Evolutionary conservation across 1,140 invertebrate genomes (phyloP), one percentile per base, ranked within the genome.

Genomic region (Drosophila parabipectinata): DNA sequence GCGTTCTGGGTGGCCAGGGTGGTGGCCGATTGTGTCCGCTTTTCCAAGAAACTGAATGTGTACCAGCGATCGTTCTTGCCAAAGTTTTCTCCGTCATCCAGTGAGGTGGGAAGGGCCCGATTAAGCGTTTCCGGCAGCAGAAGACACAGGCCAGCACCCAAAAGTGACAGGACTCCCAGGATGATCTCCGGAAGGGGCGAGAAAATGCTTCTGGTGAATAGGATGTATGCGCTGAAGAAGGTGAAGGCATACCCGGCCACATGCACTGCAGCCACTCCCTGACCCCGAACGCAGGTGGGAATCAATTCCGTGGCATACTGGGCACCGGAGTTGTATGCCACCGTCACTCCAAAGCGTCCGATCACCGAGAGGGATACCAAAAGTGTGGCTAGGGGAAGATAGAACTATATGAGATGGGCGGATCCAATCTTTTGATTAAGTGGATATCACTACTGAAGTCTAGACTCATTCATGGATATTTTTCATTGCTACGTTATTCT

Each of bases 251-350:
- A 94, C 34, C 94, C 94, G 24, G 92, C 92, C 6, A 94, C 93
- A 77, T 94, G 94, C 10, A 94, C 91, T 2, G 92, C 91, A 0
- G 92, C 92, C 28, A 94, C 93, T 26, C 93, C 94, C 80, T 94
- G 93, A 0, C 92, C 94, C n/a, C 95, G 91, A 2, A 95, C 93
- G 34, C 93, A 93, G 0, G 95, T 95, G 2, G 95, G 95, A 41
- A 94, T 93, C n/a, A 95, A 81, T 72, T 96, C 95, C 1, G 95
- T 94, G 34, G 94, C 94, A 75, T 95, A 95, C 58, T 94, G 94
- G 24, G 95, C 88, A 68, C 93, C 88, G 3, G 94, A 94, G 72
- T 94, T 94, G 87, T 95, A 95, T 14, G 94, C 93, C 7, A 95
- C 93, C n/a, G 94, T 94, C 21, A 95, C 93, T 24, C 93, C 93